Base-by-base conservation (phyloP, 2,888 invertebrate species). In the Apodemia mormo region DNA sequence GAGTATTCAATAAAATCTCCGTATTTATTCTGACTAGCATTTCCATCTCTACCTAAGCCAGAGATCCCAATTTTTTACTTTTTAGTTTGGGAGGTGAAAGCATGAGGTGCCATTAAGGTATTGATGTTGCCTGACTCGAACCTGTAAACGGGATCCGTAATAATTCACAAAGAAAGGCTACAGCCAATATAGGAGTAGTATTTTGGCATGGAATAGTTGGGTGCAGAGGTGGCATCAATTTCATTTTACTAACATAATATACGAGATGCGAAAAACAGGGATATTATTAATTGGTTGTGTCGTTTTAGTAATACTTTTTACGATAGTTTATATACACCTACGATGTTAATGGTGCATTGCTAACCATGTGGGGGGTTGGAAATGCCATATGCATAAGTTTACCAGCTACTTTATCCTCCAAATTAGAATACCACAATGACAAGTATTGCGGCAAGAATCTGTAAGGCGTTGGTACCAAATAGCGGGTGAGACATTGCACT, bases 121-220 rank as follows among this genome's bases (percentile, higher is more conserved):
- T 92, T 91, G 92, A 90, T 54, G 65, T 61, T 29, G 49, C 45
- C 40, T 22, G 66, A 49, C 86, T 80, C 82, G 76, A 78, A 78
- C 80, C 81, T 77, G 77, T 80, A 81, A 80, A 75, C 84, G 83
- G 83, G 83, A 82, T 85, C 89, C 87, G 88, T 85, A 87, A 92
- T 92, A 91, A 92, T 91, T 92, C 89, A 92, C 92, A 91, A 91
- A 90, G 89, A 88, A 88, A 85, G 81, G 84, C 87, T 76, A 79
- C 79, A 68, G 67, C 72, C 73, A 76, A 76, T 76, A 72, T 71
- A 74, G 68, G 74, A 74, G 73, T 74, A 72, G 74, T 70, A 70
- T 69, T 73, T 54, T 65, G 49, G 54, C 75, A 74, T 54, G 70
- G 75, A 74, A 7, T 67, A 74, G 37, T 12, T 10, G 3, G 37